A percentile compares a stretch with the other conserved stretches of the same genome.
phyloP scores from a whole-genome alignment of 2,113 vertebrate species.

The Aleadryas rufinucha region DNA sequence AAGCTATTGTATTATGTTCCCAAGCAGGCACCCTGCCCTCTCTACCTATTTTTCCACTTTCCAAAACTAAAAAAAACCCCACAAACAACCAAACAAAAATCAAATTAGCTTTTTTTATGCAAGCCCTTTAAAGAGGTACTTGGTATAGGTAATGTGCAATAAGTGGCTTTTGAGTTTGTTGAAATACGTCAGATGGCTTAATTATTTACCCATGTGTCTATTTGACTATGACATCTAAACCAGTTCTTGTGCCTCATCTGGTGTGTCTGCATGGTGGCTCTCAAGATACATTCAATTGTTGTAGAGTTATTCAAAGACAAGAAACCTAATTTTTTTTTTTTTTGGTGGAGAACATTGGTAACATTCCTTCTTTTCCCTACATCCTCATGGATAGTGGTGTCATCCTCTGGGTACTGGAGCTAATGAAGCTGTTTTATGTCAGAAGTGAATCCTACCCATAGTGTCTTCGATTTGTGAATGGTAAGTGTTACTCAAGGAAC shows the following conservation, averaged over 20 bases:
- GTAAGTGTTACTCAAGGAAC: constrained; percentile 25
- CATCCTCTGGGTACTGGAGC: not conserved
- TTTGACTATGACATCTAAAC: constrained; percentile 43
- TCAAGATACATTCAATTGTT: not conserved
- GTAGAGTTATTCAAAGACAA: not conserved
- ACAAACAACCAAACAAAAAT: not conserved
- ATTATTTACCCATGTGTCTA: constrained; percentile 49
- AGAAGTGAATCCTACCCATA: not conserved
- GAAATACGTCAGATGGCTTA: constrained; percentile 50
- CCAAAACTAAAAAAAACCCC: not conserved
- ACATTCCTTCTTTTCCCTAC: not conserved
- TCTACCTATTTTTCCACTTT: not conserved
- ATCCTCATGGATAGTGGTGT: not conserved
- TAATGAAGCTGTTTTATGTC: not conserved
- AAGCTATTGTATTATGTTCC: not conserved
- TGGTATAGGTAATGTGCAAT: not conserved
- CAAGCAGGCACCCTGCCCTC: not conserved
- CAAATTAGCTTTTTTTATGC: not conserved
- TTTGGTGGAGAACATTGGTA: not conserved
- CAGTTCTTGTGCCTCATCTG: not conserved
- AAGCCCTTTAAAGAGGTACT: not conserved
- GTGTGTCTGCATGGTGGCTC: not conserved
- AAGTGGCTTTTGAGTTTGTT: not conserved
- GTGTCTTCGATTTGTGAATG: not conserved
- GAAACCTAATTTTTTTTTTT: not conserved